A percentile compares a stretch with the other conserved stretches of the same genome.
Evolutionary conservation across 2,797 vertebrate genomes (phyloP).

Genomic region (Taenioides sp.): DNA sequence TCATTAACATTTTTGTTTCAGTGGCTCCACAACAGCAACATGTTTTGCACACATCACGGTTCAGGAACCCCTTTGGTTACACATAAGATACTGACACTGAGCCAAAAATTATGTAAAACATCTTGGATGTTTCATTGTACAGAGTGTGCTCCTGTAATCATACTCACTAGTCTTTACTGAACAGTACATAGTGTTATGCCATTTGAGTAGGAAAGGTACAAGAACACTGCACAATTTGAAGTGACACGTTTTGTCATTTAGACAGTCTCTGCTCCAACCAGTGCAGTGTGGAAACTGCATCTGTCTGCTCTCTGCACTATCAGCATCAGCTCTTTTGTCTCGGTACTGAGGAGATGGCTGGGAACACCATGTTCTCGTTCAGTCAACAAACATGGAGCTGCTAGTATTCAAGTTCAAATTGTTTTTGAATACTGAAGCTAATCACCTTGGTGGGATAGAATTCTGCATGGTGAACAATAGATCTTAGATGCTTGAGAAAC

Average conservation of each 20-base stretch:
- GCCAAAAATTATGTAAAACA: neutral
- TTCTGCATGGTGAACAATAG: neutral
- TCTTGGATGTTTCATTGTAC: neutral
- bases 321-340: constrained; percentile 40
- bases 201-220: neutral
- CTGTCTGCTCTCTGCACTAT: constrained; percentile 10
- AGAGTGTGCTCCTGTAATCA: neutral
- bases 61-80: constrained; percentile 10
- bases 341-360: constrained; percentile 35
- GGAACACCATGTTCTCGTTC: constrained; percentile 59
- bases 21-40: constrained; percentile 12
- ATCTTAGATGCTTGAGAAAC: neutral
- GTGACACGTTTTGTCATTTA: neutral
- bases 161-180: neutral
- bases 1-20: constrained; percentile 48
- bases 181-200: neutral
- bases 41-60: constrained; percentile 15
- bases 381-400: constrained; percentile 21
- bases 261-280: neutral
- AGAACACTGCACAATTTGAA: neutral
- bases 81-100: neutral
- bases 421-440: constrained; percentile 6
- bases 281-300: constrained; percentile 4
- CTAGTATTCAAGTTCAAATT: neutral
- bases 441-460: constrained; percentile 2